Evolutionary conservation across 2,113 vertebrate species (phyloP).

Genomic region (Aix galericulata): DNA sequence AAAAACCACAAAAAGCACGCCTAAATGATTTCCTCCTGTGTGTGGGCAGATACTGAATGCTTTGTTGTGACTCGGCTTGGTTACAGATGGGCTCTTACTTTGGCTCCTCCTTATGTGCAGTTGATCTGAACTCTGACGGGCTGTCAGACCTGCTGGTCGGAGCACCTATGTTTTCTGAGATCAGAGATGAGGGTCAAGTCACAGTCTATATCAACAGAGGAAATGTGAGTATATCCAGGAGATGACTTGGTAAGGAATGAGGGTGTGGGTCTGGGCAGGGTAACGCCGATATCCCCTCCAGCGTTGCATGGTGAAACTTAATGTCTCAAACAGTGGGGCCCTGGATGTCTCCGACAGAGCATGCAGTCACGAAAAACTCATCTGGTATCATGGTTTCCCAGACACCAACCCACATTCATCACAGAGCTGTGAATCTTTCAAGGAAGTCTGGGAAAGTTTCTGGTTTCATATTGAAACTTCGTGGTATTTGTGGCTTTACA

Average conservation of each 20-base stretch:
- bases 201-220: conserved; percentile 94
- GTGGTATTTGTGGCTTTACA: conserved; percentile 10
- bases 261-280: not conserved
- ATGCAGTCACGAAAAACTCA: not conserved
- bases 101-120: conserved; percentile 99
- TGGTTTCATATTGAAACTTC: conserved; percentile 24
- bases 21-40: conserved; percentile 47
- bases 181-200: conserved; percentile 97
- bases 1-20: not conserved
- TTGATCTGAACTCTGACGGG: conserved; percentile 96
- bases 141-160: conserved; percentile 97
- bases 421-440: not conserved
- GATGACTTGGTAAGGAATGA: not conserved
- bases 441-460: conserved; percentile 17
- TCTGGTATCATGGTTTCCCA: not conserved
- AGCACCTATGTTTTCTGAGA: conserved; percentile 94
- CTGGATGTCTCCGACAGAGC: not conserved
- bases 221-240: conserved; percentile 87
- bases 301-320: fast-evolving
- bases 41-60: conserved; percentile 81
- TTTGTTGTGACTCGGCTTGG: conserved; percentile 89
- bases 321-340: not conserved
- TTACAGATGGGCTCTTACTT: conserved; percentile 99
- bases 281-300: not conserved
- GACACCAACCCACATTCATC: not conserved